Evolutionary conservation across 1,140 invertebrate genomes (phyloP).

Genomic region (Lasaia peninsularis): DNA sequence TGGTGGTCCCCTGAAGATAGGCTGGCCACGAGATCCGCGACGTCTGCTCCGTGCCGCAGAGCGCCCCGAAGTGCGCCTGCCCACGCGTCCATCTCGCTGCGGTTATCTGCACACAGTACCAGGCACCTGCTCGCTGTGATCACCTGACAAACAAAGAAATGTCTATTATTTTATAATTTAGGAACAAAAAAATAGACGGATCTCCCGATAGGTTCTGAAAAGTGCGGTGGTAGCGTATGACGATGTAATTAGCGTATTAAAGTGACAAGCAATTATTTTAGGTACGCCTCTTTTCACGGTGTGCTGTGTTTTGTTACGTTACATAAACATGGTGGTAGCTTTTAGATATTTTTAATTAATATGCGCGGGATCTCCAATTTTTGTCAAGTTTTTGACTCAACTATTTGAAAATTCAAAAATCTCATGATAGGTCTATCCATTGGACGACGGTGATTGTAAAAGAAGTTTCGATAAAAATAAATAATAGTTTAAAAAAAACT

Average conservation of each 20-base stretch:
- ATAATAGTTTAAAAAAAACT: no score
- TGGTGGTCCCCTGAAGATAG: conserved; percentile 93
- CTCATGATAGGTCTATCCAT: no score
- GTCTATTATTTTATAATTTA: not conserved
- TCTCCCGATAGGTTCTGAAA: not conserved
- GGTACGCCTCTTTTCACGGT: no score
- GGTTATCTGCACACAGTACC: conserved; percentile 88
- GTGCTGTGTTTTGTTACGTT: no score
- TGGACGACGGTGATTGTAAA: no score
- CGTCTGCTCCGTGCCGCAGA: conserved; percentile 80
- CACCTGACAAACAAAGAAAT: conserved; percentile 78
- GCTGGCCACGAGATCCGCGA: conserved; percentile 75
- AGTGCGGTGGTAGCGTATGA: not conserved
- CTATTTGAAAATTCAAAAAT: no score
- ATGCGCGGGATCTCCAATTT: no score
- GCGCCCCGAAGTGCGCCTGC: conserved; percentile 86
- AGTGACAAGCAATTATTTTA: no score
- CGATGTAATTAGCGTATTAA: not conserved
- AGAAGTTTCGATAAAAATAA: no score
- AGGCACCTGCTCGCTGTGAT: conserved; percentile 91
- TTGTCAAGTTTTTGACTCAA: no score
- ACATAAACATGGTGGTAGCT: no score
- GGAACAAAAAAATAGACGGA: not conserved
- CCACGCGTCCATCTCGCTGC: conserved; percentile 95
- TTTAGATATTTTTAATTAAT: no score